A percentile compares a stretch with the other conserved stretches of the same genome.
Evolutionary conservation across 2,888 invertebrate genomes (phyloP).

Genomic region (Sthenelais limicola): DNA sequence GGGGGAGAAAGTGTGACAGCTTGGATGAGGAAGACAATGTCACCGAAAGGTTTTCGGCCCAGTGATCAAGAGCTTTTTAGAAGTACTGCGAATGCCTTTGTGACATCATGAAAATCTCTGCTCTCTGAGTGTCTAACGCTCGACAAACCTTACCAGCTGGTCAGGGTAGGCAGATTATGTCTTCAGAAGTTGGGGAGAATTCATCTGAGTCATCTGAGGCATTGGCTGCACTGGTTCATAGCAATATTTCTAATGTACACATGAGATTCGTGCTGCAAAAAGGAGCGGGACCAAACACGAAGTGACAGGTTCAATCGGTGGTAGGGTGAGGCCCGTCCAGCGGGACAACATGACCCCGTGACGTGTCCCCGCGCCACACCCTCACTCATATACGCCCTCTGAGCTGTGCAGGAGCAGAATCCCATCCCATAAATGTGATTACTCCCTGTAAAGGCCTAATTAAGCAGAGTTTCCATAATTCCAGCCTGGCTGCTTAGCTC

Average conservation of each 20-base stretch:
- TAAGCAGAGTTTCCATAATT: conserved; percentile 41
- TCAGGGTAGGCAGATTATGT: conserved; percentile 23
- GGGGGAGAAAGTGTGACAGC: no score
- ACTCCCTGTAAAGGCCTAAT: conserved; percentile 39
- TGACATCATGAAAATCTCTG: conserved; percentile 34
- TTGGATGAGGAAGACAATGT: no score
- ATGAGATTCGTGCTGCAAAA: conserved; percentile 11
- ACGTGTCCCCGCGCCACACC: background rate
- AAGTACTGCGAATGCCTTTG: conserved; percentile 10
- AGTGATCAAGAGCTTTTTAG: conserved; percentile 22
- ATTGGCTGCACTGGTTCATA: background rate
- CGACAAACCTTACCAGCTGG: conserved; percentile 19
- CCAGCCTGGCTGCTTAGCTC: background rate
- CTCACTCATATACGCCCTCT: conserved; percentile 18
- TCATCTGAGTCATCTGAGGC: conserved; percentile 28
- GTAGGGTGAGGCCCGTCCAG: background rate
- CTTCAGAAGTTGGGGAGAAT: conserved; percentile 13
- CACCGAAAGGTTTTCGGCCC: conserved; percentile 14
- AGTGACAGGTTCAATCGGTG: conserved; percentile 34
- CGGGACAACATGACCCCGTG: conserved; percentile 29
- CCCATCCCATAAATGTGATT: conserved; percentile 42
- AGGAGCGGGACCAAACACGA: conserved; percentile 5
- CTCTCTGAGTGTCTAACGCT: background rate
- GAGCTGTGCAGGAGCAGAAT: conserved; percentile 7
- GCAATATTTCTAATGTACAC: conserved; percentile 37